A percentile compares a stretch with the other conserved stretches of the same genome.
Evolutionary conservation across 2,113 vertebrate species (phyloP).

Genomic region (Ceyx cyanopectus): DNA sequence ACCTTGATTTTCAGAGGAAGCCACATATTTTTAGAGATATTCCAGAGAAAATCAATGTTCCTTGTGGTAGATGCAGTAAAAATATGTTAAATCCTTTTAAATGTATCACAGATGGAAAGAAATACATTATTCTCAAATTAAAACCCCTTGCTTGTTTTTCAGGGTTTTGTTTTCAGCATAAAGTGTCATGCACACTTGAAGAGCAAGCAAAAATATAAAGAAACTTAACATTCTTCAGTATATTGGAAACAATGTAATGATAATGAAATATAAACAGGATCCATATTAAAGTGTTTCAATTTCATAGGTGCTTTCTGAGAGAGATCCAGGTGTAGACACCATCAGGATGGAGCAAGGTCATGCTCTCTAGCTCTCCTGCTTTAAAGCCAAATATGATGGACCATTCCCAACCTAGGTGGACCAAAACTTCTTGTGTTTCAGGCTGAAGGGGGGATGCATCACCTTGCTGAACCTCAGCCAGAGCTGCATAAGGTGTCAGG

Average conservation of each 20-base stretch:
- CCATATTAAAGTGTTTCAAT: neutral
- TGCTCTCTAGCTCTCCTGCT: neutral
- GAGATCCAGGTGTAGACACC: fast-evolving
- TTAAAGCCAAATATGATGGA: neutral
- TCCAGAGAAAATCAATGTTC: neutral
- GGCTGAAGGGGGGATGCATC: neutral
- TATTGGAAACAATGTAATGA: neutral
- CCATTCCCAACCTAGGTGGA: neutral
- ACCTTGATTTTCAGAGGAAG: neutral
- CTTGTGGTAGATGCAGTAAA: neutral
- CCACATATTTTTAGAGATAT: neutral
- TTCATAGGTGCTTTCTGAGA: neutral
- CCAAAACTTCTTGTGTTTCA: fast-evolving
- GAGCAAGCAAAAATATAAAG: neutral
- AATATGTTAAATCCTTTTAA: neutral
- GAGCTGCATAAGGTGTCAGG: neutral
- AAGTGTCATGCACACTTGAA: neutral
- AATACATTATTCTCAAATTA: neutral
- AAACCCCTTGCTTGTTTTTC: neutral
- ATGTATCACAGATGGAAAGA: neutral
- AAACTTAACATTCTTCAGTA: neutral
- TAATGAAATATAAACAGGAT: neutral
- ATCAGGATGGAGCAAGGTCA: neutral
- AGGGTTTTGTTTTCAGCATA: neutral
- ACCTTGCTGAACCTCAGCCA: neutral